Evolutionary conservation across 53 echinoderm and acorn worm species (phyloP).

Genomic region (Paracentrotus lividus): DNA sequence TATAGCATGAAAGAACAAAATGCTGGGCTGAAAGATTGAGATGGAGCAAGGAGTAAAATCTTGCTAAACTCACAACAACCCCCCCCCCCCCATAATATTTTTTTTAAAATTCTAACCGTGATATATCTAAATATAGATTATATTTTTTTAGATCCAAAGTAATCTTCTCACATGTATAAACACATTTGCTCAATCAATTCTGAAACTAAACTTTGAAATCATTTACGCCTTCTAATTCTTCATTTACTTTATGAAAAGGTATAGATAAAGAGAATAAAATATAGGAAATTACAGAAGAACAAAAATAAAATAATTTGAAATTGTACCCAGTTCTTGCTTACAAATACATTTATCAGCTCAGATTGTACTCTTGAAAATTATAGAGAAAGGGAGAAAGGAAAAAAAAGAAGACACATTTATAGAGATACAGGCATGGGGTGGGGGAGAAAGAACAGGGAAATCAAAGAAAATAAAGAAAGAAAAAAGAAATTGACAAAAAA

Average conservation of each 20-base stretch:
- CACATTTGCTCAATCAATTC: no score
- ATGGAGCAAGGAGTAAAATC: no score
- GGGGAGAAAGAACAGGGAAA: background rate
- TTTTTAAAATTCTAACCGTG: no score
- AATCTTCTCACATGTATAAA: no score
- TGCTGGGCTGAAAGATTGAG: no score
- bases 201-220: background rate
- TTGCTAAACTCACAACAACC: no score
- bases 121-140: no score
- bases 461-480: background rate
- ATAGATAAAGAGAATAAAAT: background rate
- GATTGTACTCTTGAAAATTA: background rate
- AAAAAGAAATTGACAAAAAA: slow-evolving; percentile 30
- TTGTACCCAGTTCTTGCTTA: background rate
- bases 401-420: background rate
- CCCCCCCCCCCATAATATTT: no score
- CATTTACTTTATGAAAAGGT: background rate
- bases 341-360: background rate
- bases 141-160: no score
- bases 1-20: no score
- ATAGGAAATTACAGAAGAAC: no score
- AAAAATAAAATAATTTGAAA: no score
- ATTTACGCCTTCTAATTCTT: background rate
- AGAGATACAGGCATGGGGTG: background rate
- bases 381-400: background rate